Conservation (phyloP, 2,888 invertebrate species). For the Himalopsyche tibetana region DNA sequence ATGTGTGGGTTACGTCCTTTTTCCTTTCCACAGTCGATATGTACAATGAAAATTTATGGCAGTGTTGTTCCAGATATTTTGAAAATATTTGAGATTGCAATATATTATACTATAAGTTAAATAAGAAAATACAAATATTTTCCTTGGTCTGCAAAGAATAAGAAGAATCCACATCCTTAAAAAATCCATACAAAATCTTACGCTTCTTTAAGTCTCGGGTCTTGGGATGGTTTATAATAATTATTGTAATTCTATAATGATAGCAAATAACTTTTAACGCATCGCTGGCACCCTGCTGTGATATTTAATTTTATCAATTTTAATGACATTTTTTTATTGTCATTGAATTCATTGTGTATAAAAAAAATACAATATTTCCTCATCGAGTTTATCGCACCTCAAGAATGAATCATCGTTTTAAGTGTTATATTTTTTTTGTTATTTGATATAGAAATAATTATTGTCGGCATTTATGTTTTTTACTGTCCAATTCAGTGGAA, state of each 20-base stretch:
- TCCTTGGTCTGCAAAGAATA: too few species aligned
- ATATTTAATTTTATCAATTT: conserved; percentile 1
- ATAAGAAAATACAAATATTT: too few species aligned
- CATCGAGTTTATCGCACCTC: conserved; percentile 27
- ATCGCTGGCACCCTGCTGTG: background rate
- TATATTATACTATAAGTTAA: too few species aligned
- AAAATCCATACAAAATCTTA: too few species aligned
- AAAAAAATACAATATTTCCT: background rate
- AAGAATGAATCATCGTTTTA: background rate
- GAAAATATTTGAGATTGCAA: too few species aligned
- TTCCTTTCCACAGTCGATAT: too few species aligned
- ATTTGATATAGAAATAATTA: conserved; percentile 17
- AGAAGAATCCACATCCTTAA: too few species aligned
- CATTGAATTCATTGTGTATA: background rate
- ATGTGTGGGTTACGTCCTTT: too few species aligned
- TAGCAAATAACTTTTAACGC: background rate
- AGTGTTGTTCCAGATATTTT: too few species aligned
- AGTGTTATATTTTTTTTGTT: conserved; percentile 15
- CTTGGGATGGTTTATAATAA: too few species aligned
- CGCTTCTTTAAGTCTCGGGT: too few species aligned
- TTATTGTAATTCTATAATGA: background rate
- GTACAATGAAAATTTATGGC: too few species aligned
- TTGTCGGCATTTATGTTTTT: conserved; percentile 1
- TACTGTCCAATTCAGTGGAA: background rate
- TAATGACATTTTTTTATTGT: conserved; percentile 22